These are phyloP conservation scores for Lucilia sericata DNA, from an alignment of 1,140 invertebrate species.

Conservation along the genomic window DNA sequence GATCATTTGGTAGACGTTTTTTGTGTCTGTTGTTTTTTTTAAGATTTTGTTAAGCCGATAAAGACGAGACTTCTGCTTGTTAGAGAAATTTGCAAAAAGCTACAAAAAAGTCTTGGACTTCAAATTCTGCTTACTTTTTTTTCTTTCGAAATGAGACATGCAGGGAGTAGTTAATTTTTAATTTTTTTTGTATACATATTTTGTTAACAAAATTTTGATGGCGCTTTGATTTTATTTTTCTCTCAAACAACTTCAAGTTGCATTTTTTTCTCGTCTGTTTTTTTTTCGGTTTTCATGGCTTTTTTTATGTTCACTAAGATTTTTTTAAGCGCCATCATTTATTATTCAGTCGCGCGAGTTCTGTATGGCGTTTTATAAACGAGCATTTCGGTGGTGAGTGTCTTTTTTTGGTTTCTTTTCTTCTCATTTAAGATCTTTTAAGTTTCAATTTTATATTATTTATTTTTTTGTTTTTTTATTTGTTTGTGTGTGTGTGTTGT, in stretches of 20 bases:
- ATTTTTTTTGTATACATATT: neutral
- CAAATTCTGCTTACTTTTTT: neutral
- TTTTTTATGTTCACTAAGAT: slow-evolving; percentile 42
- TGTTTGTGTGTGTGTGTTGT: neutral
- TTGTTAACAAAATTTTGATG: slow-evolving; percentile 29
- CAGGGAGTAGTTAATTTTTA: slow-evolving; percentile 22
- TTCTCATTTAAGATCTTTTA: neutral
- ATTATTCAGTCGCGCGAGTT: slow-evolving; percentile 52
- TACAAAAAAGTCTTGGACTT: neutral
- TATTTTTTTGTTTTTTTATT: neutral
- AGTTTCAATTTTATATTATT: neutral
- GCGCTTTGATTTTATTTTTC: slow-evolving; percentile 42
- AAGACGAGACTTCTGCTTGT: slow-evolving; percentile 8
- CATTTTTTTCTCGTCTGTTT: neutral
- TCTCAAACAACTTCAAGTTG: neutral
- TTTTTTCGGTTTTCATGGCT: slow-evolving; percentile 51
- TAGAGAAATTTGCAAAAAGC: neutral
- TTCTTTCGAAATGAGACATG: neutral
- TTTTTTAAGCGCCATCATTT: slow-evolving; percentile 65
- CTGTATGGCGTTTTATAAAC: slow-evolving; percentile 27
- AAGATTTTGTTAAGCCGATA: slow-evolving; percentile 30
- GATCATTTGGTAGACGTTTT: neutral
- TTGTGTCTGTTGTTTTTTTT: neutral
- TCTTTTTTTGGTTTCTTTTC: neutral
- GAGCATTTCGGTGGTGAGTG: neutral